Conservation (phyloP, 64 coral and sea anemone species). For the Hydrozoanthus tunicans region DNA sequence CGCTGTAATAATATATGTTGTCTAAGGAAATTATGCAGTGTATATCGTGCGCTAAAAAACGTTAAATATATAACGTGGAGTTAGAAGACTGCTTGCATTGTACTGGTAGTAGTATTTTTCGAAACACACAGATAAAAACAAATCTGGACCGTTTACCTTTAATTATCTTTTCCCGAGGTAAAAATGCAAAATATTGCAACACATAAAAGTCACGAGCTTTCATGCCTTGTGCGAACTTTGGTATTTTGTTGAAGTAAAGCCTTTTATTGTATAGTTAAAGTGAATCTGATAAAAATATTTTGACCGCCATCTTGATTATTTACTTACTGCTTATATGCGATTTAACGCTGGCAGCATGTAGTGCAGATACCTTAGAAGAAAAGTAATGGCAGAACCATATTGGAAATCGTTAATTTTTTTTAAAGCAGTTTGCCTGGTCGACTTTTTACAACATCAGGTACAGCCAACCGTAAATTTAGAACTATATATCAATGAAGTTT, state of each 20-base stretch:
- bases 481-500: background rate
- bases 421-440: background rate
- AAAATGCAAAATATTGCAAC: background rate
- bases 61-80: no score
- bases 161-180: background rate
- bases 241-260: background rate
- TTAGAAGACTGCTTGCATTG: no score
- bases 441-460: background rate
- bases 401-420: background rate
- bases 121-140: background rate
- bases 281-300: background rate
- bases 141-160: background rate
- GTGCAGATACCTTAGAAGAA: background rate
- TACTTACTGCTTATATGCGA: background rate
- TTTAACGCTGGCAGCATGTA: background rate
- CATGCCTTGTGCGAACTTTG: background rate
- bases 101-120: no score
- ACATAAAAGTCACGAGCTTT: background rate
- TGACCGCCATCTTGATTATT: background rate
- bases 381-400: background rate
- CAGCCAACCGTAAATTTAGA: background rate
- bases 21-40: no score
- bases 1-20: no score
- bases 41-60: no score
- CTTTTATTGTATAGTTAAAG: background rate